Base-by-base conservation (phyloP, 2,113 vertebrate species). In the Turnix velox region DNA sequence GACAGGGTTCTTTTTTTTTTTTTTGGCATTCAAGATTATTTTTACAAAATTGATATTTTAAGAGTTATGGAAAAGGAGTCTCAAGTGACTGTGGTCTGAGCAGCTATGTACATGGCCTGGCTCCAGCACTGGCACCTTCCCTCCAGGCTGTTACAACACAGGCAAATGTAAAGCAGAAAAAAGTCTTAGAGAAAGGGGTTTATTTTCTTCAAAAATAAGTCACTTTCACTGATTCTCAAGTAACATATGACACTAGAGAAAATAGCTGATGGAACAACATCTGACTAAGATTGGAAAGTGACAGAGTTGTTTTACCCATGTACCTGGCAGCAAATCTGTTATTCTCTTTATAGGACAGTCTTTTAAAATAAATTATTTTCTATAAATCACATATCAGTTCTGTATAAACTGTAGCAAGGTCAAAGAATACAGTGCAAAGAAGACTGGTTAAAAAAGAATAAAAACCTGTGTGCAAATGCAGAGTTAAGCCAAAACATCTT, bases 1-100 rank as follows among this genome's bases (percentile, higher is more conserved):
- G 48, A 43, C 0, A 0, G 39, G n/a, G n/a, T n/a, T n/a, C n/a
- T n/a, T n/a, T n/a, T n/a, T n/a, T 18, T 12, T 42, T 5, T 25
- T 87, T 22, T 45, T 8, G 37, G 30, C 23, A 8, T 51, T 61
- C 35, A 52, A 51, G 89, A 66, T 45, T 68, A 13, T 67, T 94
- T 85, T 87, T 59, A 72, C 90, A 65, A 91, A 84, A 74, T 13
- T 7, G 42, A 13, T 74, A 10, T 90, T 92, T 93, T 71, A n/a
- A 80, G 46, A 35, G 14, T 79, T 66, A n/a, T 27, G 37, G 82
- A 84, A 68, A 31, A 81, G 65, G 35, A 84, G 27, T 30, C 46
- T 55, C 24, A 37, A 71, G 35, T 61, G 65, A 46, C 59, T 33
- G 55, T 28, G 42, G 18, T 39, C 75, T 71, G 30, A 66, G 43